Evolutionary conservation across 2,888 invertebrate genomes (phyloP).

Genomic region (Steinernema hermaphroditum): DNA sequence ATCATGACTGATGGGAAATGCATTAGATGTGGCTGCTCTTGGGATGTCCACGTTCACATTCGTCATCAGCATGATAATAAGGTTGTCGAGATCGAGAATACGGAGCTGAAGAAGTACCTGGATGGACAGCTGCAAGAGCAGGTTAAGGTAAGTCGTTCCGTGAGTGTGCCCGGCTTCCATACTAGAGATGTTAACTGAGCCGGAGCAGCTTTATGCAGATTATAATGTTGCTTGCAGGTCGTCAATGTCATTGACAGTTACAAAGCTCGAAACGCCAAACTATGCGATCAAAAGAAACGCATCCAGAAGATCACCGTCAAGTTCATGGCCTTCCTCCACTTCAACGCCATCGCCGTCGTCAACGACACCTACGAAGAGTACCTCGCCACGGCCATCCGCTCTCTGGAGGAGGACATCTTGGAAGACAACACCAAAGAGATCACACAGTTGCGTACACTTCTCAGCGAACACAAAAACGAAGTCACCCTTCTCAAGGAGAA

Average conservation of each 20-base stretch:
- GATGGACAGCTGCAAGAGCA: neutral
- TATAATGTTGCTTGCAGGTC: too few species aligned
- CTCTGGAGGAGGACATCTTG: too few species aligned
- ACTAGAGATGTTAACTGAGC: too few species aligned
- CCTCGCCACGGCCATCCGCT: constrained; percentile 36
- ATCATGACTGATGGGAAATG: constrained; percentile 36
- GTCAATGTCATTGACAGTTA: neutral
- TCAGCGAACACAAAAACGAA: neutral
- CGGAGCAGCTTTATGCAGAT: too few species aligned
- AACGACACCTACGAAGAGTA: constrained; percentile 40
- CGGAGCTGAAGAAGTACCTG: neutral
- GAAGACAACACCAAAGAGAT: too few species aligned
- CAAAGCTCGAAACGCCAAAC: neutral
- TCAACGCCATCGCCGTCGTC: constrained; percentile 36
- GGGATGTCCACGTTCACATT: constrained; percentile 41
- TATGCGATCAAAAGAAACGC: constrained; percentile 10
- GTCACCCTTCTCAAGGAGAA: neutral
- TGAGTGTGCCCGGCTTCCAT: too few species aligned
- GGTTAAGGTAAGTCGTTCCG: too few species aligned
- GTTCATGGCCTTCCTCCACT: constrained; percentile 34
- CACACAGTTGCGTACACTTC: too few species aligned
- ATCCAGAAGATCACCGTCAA: constrained; percentile 28
- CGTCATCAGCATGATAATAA: constrained; percentile 31
- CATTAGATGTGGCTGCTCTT: constrained; percentile 34
- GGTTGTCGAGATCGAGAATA: neutral